Percentiles rank a stretch among this genome's conserved stretches.
Evolutionary conservation across 2,113 vertebrate species (phyloP).

Genomic region (Tragelaphus scriptus): DNA sequence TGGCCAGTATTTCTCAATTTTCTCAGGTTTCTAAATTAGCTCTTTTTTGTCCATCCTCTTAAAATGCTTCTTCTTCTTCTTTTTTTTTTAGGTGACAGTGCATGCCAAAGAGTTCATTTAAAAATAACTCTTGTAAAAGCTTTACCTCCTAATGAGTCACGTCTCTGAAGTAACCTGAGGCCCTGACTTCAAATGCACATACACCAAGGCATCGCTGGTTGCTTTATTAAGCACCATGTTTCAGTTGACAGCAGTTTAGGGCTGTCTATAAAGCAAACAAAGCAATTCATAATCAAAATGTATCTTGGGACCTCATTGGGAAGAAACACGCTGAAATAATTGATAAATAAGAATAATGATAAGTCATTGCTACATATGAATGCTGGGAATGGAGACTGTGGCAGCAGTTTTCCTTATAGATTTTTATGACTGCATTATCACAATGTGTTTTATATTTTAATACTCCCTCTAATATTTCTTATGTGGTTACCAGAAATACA

Average conservation of each 20-base stretch:
- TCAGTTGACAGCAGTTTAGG: background rate
- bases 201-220: background rate
- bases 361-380: background rate
- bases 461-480: background rate
- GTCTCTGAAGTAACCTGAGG: background rate
- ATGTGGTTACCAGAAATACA: background rate
- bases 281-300: background rate
- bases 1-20: slow-evolving; percentile 17
- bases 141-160: background rate
- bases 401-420: background rate
- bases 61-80: background rate
- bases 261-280: background rate
- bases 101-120: slow-evolving; percentile 22
- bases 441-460: background rate
- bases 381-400: background rate
- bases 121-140: slow-evolving; percentile 35
- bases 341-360: background rate
- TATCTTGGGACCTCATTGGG: background rate
- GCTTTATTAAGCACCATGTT: background rate
- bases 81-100: background rate
- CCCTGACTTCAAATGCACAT: background rate
- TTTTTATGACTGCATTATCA: background rate
- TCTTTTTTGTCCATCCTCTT: background rate
- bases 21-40: background rate
- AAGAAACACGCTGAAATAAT: background rate